phyloP scores from a whole-genome alignment of 2,888 invertebrate species.

The Camponotus fellah region DNA sequence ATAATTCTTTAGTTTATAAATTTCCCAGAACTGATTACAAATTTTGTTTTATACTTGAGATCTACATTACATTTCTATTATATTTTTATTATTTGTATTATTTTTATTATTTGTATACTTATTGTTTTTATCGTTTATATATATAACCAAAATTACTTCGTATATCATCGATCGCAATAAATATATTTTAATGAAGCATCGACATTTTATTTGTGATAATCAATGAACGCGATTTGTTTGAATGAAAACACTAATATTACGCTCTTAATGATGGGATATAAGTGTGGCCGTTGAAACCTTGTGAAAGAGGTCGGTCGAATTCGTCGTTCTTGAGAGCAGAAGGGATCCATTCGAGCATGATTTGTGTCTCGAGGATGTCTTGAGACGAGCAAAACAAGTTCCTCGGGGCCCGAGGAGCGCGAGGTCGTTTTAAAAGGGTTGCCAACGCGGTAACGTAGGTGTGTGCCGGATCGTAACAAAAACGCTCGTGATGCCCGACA shows the following conservation, averaged over 20 bases:
- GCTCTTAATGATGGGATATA: not conserved
- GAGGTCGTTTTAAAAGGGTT: constrained; percentile 52
- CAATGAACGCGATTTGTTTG: constrained; percentile 5
- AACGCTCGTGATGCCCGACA: constrained; percentile 42
- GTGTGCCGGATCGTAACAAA: constrained; percentile 50
- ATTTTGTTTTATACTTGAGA: not conserved
- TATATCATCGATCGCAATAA: not conserved
- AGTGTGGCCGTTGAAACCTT: constrained; percentile 52
- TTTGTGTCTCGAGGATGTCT: constrained; percentile 64
- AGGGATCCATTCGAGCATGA: constrained; percentile 64
- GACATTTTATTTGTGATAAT: constrained; percentile 5
- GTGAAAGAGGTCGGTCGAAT: constrained; percentile 45
- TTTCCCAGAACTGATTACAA: not conserved
- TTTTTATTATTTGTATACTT: not conserved
- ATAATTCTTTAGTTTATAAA: not conserved
- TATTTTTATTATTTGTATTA: not conserved
- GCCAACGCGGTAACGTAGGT: constrained; percentile 50
- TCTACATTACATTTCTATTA: not conserved
- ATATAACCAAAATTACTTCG: not conserved
- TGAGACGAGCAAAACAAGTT: constrained; percentile 54
- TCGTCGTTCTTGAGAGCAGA: constrained; percentile 42
- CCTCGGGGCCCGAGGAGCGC: constrained; percentile 27
- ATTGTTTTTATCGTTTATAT: not conserved
- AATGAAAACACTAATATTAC: constrained; percentile 31
- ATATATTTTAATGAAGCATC: constrained; percentile 15